Percentiles rank a stretch among this genome's conserved stretches.
Evolutionary conservation across 2,113 vertebrate species (phyloP).

Genomic region (Oreotrochilus melanogaster): DNA sequence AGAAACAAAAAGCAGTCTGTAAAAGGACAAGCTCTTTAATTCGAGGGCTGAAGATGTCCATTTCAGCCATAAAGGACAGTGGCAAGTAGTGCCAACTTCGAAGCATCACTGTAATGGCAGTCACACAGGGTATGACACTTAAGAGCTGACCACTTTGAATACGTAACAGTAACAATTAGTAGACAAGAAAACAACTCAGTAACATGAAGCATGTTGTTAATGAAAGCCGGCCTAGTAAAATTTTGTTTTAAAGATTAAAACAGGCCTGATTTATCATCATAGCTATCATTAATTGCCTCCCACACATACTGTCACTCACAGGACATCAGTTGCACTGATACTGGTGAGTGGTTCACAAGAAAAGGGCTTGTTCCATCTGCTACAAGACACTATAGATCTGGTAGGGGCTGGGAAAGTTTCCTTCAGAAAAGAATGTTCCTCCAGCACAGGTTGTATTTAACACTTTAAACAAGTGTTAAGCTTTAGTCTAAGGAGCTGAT

Average conservation of each 20-base stretch:
- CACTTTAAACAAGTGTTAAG: neutral
- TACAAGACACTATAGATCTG: fast-evolving
- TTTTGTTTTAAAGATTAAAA: neutral
- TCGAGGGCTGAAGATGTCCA: neutral
- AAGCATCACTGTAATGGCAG: fast-evolving
- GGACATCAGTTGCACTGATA: neutral
- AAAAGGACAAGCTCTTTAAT: neutral
- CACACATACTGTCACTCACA: neutral
- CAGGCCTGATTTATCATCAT: neutral
- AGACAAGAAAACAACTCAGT: neutral
- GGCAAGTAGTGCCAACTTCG: neutral
- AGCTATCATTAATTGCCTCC: neutral
- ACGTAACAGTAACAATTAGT: neutral
- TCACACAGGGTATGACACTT: neutral
- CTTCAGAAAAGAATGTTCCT: neutral
- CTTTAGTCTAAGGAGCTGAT: neutral
- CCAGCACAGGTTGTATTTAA: neutral
- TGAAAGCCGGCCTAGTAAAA: neutral
- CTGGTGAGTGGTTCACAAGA: neutral
- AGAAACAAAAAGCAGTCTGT: neutral
- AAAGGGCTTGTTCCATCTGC: neutral
- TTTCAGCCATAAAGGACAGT: neutral
- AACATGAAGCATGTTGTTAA: neutral
- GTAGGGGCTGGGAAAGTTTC: neutral
- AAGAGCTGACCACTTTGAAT: neutral